A percentile compares a stretch with the other conserved stretches of the same genome.
phyloP scores from a whole-genome alignment of 2,797 vertebrate species.

The Leucoraja ocellata region DNA sequence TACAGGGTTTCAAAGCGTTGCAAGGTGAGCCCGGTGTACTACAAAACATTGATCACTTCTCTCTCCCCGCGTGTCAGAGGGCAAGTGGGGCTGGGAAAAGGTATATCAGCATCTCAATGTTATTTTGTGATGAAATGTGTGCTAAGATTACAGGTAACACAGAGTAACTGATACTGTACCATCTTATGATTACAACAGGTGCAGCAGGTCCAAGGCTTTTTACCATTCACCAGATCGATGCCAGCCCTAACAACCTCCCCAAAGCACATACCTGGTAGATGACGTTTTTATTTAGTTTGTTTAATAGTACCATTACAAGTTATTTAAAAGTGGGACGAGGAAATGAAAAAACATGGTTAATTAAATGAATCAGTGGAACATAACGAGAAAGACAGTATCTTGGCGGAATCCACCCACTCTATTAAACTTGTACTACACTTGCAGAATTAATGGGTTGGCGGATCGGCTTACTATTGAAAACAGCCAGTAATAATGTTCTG shows the following conservation, averaged over 20 bases:
- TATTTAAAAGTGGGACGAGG: background rate
- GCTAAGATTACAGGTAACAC: background rate
- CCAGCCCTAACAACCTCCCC: constrained; percentile 86
- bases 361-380: background rate
- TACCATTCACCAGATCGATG: constrained; percentile 94
- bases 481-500: constrained; percentile 1
- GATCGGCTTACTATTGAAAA: background rate
- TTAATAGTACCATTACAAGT: background rate
- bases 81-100: no score
- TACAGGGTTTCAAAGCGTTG: constrained; percentile 97
- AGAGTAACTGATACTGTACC: background rate
- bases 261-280: constrained; percentile 90
- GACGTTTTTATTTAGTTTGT: background rate
- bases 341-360: background rate
- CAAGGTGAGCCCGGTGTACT: constrained; percentile 65
- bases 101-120: no score
- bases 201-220: constrained; percentile 90
- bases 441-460: background rate
- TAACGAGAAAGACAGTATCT: background rate
- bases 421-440: background rate
- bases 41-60: background rate
- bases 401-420: background rate
- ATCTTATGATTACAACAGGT: constrained; percentile 56
- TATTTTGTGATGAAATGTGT: background rate
- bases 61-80: background rate